A percentile compares a stretch with the other conserved stretches of the same genome.
Evolutionary conservation across 2,797 vertebrate species (phyloP).

Genomic region (Spinus olivaceus): DNA sequence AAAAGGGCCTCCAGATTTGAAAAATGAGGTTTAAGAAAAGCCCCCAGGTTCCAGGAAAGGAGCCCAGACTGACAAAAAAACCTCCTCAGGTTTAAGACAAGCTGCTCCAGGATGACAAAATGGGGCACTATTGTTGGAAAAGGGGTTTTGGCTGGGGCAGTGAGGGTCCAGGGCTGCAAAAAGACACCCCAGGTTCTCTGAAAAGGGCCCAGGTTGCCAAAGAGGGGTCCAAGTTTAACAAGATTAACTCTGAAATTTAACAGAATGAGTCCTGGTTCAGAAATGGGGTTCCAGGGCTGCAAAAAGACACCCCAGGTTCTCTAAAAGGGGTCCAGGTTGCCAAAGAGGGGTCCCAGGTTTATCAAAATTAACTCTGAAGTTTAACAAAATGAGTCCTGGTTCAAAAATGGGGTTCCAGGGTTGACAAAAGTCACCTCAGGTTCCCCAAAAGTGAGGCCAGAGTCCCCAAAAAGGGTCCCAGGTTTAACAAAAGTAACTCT

Average conservation of each 20-base stretch:
- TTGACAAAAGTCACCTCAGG: no score
- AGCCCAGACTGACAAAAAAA: neutral
- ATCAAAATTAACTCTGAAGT: neutral
- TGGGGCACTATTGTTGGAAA: rapidly evolving
- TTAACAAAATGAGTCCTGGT: neutral
- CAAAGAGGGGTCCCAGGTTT: no score
- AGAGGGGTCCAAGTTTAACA: no score
- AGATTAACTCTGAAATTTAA: rapidly evolving
- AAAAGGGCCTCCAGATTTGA: neutral
- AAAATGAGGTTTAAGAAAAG: neutral
- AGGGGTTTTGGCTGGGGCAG: neutral
- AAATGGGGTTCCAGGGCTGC: neutral
- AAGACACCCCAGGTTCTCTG: neutral
- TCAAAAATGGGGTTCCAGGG: no score
- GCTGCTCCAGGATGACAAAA: neutral
- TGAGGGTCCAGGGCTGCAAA: neutral
- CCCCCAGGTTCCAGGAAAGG: rapidly evolving
- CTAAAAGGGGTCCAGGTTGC: neutral
- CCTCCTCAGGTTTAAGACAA: neutral
- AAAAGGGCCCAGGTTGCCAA: neutral
- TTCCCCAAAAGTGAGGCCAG: no score
- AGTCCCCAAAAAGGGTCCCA: no score
- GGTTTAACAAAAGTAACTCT: no score
- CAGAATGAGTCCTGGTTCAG: neutral
- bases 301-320: neutral